Percentiles rank a stretch among this genome's conserved stretches.
These are phyloP conservation scores for Zelleria hepariella DNA, from an alignment of 2,888 invertebrate species.

Conservation along the genomic window DNA sequence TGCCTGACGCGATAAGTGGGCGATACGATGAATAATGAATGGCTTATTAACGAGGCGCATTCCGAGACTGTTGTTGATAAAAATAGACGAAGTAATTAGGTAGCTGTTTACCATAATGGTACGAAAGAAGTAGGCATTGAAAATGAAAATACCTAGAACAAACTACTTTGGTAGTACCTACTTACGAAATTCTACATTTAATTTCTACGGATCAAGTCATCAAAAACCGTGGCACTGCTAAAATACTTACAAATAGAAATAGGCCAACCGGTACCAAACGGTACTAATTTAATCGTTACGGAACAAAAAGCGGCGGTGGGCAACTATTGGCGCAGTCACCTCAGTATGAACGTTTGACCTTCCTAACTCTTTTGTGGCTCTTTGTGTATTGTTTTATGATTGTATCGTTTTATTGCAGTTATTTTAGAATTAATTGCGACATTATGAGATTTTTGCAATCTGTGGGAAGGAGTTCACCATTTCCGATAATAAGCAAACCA, in stretches of 20 bases:
- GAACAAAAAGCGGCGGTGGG: background rate
- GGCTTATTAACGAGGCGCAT: constrained; percentile 27
- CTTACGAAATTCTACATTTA: too few species aligned
- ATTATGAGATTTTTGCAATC: background rate
- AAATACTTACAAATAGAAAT: background rate
- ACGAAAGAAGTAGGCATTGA: too few species aligned
- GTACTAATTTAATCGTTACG: background rate
- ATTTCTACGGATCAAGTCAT: too few species aligned
- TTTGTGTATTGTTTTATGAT: too few species aligned
- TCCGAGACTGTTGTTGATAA: constrained; percentile 21
- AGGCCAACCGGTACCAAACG: background rate
- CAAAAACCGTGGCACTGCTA: background rate
- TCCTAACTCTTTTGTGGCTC: too few species aligned
- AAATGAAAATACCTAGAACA: too few species aligned
- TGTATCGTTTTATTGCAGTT: too few species aligned
- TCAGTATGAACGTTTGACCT: background rate
- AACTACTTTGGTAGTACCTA: too few species aligned
- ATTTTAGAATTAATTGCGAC: too few species aligned
- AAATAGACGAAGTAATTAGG: background rate
- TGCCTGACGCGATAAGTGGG: constrained; percentile 26
- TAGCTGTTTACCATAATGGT: background rate
- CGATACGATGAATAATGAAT: constrained; percentile 25
- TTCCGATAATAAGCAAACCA: too few species aligned
- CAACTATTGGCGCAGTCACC: background rate
- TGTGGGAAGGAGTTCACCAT: too few species aligned